Evolutionary conservation across 1,140 invertebrate genomes (phyloP).

Genomic region (Bradysia coprophila): DNA sequence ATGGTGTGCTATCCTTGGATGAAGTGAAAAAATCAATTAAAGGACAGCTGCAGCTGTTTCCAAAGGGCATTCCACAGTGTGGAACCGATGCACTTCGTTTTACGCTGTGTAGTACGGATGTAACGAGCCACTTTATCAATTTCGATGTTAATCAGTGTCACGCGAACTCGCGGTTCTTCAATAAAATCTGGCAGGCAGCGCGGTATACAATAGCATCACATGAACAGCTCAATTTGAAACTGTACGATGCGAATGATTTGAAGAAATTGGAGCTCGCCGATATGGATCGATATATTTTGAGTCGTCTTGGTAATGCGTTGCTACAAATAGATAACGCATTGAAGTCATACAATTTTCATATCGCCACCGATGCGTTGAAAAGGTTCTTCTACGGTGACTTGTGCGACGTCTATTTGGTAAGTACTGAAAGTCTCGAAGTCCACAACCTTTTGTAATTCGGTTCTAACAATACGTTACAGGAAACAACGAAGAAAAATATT

Average conservation of each 20-base stretch:
- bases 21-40: constrained; percentile 50
- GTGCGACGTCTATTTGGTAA: constrained; percentile 89
- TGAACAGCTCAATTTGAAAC: constrained; percentile 16
- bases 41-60: constrained; percentile 64
- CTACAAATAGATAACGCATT: constrained; percentile 44
- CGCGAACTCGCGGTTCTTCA: constrained; percentile 79
- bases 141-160: constrained; percentile 73
- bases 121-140: constrained; percentile 66
- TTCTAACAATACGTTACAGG: constrained; percentile 30
- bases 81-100: constrained; percentile 90
- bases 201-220: constrained; percentile 42
- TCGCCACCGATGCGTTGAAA: constrained; percentile 57
- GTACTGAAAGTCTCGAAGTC: constrained; percentile 14
- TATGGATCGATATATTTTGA: constrained; percentile 82
- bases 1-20: constrained; percentile 53
- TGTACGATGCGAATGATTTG: constrained; percentile 9
- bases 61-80: constrained; percentile 85
- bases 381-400: constrained; percentile 82
- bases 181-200: constrained; percentile 96
- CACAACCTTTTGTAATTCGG: constrained; percentile 16
- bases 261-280: constrained; percentile 19
- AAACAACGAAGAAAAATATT: constrained; percentile 43
- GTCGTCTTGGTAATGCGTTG: constrained; percentile 55
- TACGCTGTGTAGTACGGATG: constrained; percentile 75
- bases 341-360: constrained; percentile 54